Evolutionary conservation across 2,113 vertebrate species (phyloP).

Genomic region (Silurus glanis): DNA sequence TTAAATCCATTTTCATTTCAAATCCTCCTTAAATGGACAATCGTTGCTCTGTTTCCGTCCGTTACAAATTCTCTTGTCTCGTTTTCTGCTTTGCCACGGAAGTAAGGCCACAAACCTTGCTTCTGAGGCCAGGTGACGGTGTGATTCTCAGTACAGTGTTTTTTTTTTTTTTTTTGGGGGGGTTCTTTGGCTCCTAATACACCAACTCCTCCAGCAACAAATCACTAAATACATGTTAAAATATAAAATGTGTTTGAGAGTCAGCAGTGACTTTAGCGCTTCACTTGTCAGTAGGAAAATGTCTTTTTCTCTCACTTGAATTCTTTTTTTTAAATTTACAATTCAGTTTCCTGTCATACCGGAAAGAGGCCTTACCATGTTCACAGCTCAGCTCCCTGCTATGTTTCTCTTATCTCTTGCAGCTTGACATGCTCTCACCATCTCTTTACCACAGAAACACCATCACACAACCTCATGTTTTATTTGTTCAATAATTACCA

Average conservation of each 20-base stretch:
- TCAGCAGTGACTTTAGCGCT: background rate
- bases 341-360: conserved; percentile 47
- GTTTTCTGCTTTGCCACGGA: conserved; percentile 38
- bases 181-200: background rate
- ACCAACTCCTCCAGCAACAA: background rate
- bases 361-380: conserved; percentile 44
- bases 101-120: conserved; percentile 42
- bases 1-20: background rate
- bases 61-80: conserved; percentile 8
- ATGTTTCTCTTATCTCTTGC: conserved; percentile 20
- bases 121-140: conserved; percentile 23
- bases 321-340: conserved; percentile 3
- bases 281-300: conserved; percentile 12
- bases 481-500: background rate
- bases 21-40: background rate
- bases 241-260: background rate
- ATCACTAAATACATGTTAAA: background rate
- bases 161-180: background rate
- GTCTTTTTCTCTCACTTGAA: conserved; percentile 10
- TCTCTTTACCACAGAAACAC: background rate
- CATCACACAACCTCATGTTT: background rate
- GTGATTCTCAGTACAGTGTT: background rate
- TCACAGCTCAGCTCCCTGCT: conserved; percentile 20
- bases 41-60: background rate
- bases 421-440: background rate